These are phyloP conservation scores for Schrankia costaestrigalis DNA, from an alignment of 2,888 invertebrate species.

Conservation along the genomic window DNA sequence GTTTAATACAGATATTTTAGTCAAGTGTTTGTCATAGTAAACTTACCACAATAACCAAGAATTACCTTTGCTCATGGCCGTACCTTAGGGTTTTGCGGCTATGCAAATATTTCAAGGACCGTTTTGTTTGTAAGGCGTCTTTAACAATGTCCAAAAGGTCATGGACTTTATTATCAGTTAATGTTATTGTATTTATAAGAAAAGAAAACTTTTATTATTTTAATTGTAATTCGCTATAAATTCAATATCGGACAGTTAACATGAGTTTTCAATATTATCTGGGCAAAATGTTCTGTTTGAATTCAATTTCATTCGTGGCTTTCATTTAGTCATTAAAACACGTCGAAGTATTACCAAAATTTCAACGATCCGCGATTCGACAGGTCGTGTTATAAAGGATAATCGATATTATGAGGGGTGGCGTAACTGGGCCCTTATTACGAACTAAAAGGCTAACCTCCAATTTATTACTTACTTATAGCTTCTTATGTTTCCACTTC, in stretches of 20 bases:
- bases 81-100: constrained; percentile 27
- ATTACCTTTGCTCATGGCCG: constrained; percentile 19
- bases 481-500: constrained; percentile 27
- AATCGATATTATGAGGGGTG: constrained; percentile 32
- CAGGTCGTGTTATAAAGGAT: constrained; percentile 13
- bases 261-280: no score
- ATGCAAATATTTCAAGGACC: constrained; percentile 31
- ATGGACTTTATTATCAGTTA: no score
- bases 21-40: constrained; percentile 12
- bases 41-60: constrained; percentile 12
- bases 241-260: no score
- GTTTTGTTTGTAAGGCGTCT: constrained; percentile 11
- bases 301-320: no score
- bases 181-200: no score
- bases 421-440: constrained; percentile 23
- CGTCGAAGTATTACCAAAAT: not conserved
- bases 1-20: no score
- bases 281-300: no score
- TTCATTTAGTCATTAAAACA: no score
- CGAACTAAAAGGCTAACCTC: constrained; percentile 24
- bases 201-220: no score
- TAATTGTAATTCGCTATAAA: no score
- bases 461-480: constrained; percentile 25
- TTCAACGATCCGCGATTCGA: not conserved
- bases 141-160: constrained; percentile 10